Conservation (phyloP, 2,797 vertebrate species). For the Fistularia commersonii region DNA sequence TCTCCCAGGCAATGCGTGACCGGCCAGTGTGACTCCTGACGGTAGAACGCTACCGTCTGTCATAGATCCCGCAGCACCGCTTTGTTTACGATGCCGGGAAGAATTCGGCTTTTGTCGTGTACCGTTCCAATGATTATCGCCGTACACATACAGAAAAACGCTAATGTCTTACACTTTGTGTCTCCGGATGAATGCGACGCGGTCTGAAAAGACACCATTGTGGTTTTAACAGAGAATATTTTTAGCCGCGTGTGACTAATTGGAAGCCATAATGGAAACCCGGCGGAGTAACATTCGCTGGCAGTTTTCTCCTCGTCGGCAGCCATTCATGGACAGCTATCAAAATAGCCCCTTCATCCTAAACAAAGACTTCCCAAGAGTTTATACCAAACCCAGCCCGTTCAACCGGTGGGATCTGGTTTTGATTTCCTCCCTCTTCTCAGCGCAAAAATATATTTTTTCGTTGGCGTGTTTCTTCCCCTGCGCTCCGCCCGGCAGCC, state of each 20-base stretch:
- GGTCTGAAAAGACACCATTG: too few species aligned
- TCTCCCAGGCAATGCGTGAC: too few species aligned
- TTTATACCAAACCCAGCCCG: constrained; percentile 13
- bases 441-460: constrained; percentile 9
- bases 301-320: constrained; percentile 17
- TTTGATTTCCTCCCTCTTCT: constrained; percentile 4
- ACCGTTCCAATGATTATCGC: background rate
- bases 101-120: background rate
- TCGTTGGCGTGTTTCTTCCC: constrained; percentile 8
- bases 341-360: constrained; percentile 18
- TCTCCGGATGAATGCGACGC: too few species aligned
- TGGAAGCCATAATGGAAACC: constrained; percentile 22
- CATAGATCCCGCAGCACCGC: too few species aligned
- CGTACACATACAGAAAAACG: too few species aligned
- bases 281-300: constrained; percentile 16
- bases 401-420: constrained; percentile 13
- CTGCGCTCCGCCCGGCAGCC: constrained; percentile 13
- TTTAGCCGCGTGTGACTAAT: constrained; percentile 28
- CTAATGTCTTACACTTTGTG: too few species aligned
- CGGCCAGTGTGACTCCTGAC: too few species aligned
- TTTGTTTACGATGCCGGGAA: too few species aligned
- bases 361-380: constrained; percentile 25
- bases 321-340: constrained; percentile 10
- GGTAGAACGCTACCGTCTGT: too few species aligned
- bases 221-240: constrained; percentile 15